These are phyloP conservation scores for Cacatua alba DNA, from an alignment of 2,113 vertebrate species.

Conservation along the genomic window DNA sequence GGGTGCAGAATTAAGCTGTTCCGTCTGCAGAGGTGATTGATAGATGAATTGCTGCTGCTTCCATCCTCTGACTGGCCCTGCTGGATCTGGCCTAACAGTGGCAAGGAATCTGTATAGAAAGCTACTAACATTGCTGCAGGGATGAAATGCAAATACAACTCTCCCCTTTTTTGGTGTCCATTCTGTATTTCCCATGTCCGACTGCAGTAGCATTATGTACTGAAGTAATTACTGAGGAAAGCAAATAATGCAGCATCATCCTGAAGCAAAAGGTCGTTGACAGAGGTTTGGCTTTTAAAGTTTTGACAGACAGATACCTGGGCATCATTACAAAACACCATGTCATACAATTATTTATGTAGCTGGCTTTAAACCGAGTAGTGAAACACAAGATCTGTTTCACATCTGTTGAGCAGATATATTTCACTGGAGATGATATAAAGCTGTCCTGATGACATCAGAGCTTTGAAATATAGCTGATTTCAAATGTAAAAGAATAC, in stretches of 20 bases:
- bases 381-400: conserved; percentile 20
- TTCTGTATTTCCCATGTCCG: neutral
- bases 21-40: neutral
- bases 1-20: neutral
- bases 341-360: neutral
- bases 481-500: conserved; percentile 28
- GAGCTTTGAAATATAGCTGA: conserved; percentile 43
- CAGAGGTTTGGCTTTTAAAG: neutral
- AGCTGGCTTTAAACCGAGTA: neutral
- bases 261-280: neutral
- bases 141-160: neutral
- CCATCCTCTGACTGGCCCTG: neutral
- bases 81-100: neutral
- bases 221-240: neutral
- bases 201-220: neutral
- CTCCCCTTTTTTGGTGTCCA: accelerated
- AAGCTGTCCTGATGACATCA: conserved; percentile 44
- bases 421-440: conserved; percentile 24
- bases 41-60: neutral
- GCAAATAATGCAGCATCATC: neutral
- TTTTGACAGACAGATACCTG: neutral
- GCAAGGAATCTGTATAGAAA: neutral
- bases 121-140: neutral
- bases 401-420: conserved; percentile 40
- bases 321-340: neutral